phyloP scores from a whole-genome alignment of 2,888 invertebrate genomes.

The Ctena decussata region DNA sequence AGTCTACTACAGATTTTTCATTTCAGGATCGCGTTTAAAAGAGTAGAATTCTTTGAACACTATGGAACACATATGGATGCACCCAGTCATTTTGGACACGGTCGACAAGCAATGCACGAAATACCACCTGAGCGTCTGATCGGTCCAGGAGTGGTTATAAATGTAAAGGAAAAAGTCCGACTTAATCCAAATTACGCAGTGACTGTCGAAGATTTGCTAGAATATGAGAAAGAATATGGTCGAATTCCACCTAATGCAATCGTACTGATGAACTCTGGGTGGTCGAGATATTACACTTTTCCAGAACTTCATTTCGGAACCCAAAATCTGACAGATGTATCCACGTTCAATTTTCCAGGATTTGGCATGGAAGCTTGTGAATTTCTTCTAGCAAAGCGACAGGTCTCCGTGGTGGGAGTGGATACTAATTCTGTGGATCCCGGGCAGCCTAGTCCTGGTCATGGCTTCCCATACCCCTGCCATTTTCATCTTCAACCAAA shows the following conservation, averaged over 20 bases:
- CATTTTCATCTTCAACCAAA: constrained; percentile 22
- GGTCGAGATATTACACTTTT: constrained; percentile 81
- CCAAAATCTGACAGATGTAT: constrained; percentile 15
- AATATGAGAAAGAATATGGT: constrained; percentile 86
- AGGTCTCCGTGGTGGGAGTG: constrained; percentile 89
- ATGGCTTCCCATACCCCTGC: not conserved
- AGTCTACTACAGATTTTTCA: too few relatives aligned
- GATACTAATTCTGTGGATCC: constrained; percentile 90
- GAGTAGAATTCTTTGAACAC: constrained; percentile 87
- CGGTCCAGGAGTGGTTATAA: constrained; percentile 80
- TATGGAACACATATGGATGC: constrained; percentile 90
- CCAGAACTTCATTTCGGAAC: constrained; percentile 51
- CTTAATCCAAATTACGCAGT: constrained; percentile 71
- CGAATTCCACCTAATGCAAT: constrained; percentile 86
- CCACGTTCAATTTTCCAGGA: constrained; percentile 65
- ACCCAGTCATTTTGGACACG: constrained; percentile 88
- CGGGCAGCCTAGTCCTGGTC: constrained; percentile 60
- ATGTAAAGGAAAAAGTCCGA: constrained; percentile 63
- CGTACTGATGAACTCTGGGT: constrained; percentile 86
- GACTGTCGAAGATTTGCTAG: constrained; percentile 81
- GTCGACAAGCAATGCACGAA: constrained; percentile 88
- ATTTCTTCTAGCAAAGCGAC: constrained; percentile 89
- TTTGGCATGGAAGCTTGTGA: constrained; percentile 88
- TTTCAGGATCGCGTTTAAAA: constrained; percentile 8
- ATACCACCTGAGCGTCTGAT: constrained; percentile 87